Percentiles rank a stretch among this genome's conserved stretches.
Evolutionary conservation across 2,113 vertebrate species (phyloP).

Genomic region (Desmodus rotundus): DNA sequence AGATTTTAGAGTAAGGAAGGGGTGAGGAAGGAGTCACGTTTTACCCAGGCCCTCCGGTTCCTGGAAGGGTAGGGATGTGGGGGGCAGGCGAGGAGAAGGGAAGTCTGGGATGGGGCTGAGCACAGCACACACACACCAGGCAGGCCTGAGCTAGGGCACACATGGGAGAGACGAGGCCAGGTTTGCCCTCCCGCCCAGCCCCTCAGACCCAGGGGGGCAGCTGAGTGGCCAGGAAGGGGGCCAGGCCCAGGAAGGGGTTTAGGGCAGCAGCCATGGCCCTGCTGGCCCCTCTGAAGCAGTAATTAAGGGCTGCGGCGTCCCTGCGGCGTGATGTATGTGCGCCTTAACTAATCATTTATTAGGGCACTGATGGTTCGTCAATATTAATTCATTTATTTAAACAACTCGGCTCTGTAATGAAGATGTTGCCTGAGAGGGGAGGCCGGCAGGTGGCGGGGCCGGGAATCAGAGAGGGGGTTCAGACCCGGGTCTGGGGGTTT

Average conservation of each 20-base stretch:
- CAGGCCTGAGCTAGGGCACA: not conserved
- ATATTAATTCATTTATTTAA: slow-evolving; percentile 93
- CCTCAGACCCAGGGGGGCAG: not conserved
- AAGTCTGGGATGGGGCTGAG: not conserved
- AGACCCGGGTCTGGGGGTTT: not conserved
- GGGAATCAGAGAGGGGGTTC: slow-evolving; percentile 49
- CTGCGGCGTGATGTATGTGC: slow-evolving; percentile 86
- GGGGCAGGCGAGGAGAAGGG: not conserved
- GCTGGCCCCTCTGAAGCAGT: slow-evolving; percentile 82
- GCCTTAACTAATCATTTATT: slow-evolving; percentile 90
- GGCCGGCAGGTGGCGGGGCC: not conserved
- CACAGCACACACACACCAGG: rapidly evolving
- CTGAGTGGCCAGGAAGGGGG: not conserved
- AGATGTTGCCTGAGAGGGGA: slow-evolving; percentile 82
- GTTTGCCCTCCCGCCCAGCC: not conserved
- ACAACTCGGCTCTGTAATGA: slow-evolving; percentile 87
- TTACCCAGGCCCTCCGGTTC: not conserved
- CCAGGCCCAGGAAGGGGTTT: slow-evolving; percentile 36
- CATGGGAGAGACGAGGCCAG: rapidly evolving
- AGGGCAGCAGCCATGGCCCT: slow-evolving; percentile 53
- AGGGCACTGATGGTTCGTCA: slow-evolving; percentile 87
- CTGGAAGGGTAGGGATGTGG: not conserved
- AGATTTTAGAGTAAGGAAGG: not conserved
- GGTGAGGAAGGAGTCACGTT: too few relatives aligned
- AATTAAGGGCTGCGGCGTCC: slow-evolving; percentile 85